phyloP scores from a whole-genome alignment of 2,113 vertebrate species.

The Thalassoma bifasciatum region DNA sequence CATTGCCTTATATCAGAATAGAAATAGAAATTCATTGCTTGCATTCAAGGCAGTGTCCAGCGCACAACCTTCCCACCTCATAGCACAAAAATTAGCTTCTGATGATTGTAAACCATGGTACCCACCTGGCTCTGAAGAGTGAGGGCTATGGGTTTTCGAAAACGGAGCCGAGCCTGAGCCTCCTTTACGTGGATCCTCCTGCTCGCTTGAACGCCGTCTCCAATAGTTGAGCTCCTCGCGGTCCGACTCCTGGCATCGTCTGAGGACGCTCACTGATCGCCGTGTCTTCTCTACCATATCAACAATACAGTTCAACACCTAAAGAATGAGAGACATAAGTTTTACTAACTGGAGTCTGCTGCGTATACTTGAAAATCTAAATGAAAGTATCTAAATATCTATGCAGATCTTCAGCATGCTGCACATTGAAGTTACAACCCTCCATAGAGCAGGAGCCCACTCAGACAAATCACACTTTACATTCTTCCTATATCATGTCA shows the following conservation, averaged over 20 bases:
- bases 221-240: slow-evolving; percentile 97
- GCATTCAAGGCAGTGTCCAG: neutral
- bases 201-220: slow-evolving; percentile 91
- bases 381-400: neutral
- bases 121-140: slow-evolving; percentile 89
- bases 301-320: slow-evolving; percentile 98
- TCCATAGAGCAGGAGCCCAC: neutral
- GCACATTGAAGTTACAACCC: neutral
- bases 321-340: neutral
- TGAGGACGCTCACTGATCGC: slow-evolving; percentile 93
- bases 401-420: neutral
- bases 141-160: slow-evolving; percentile 92
- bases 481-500: slow-evolving; percentile 49
- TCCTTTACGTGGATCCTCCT: slow-evolving; percentile 90
- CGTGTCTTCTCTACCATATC: slow-evolving; percentile 99
- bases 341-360: neutral
- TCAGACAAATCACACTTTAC: slow-evolving; percentile 38
- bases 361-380: neutral
- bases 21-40: neutral
- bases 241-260: slow-evolving; percentile 96
- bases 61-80: neutral
- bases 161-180: slow-evolving; percentile 74
- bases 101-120: neutral
- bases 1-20: neutral
- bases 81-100: no score